Base-by-base conservation (phyloP, 2,888 invertebrate species). In the Alloplasta piceator region DNA sequence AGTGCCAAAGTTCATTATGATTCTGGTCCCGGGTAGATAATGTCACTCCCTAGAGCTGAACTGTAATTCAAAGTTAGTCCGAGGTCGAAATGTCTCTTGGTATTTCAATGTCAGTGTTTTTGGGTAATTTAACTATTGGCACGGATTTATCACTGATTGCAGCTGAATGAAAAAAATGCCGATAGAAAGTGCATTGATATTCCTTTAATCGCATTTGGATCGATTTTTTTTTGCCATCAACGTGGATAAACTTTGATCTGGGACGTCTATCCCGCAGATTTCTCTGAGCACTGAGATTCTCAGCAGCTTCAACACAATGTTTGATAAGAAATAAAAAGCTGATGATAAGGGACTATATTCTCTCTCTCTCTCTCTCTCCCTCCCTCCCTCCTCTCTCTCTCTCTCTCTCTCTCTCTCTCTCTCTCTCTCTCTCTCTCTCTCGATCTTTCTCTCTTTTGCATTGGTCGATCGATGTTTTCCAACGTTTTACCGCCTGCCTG, bases 401-500 rank as follows among this genome's bases (percentile, higher is more conserved):
- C 9, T 58, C 38, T 38, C 10, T 58, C 26, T 6, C 43, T 56
- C 38, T 71, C 70, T 61, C 14, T 12, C 48, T 58, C 38, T 38
- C 36, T 64, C 9, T 58, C 38, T 38, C 10, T 58, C 26, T 6
- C 43, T 56, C 70, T 61, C 14, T 12, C 48, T 58, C 38, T 38
- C 36, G 56, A n/a, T 58, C 38, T 38, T 10, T 58, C 26, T 6
- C 43, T 56, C 38, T 71, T 56, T 55, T 63, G 73, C 14, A 14
- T 48, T 73, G 66, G 61, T 56, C 63, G 50, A 74, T 63, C 60
- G 73, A 70, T 74, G 73, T 80, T 81, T 81, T 72, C 55, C 77
- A 73, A 70, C 68, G 46, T 73, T 46, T 58, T 56, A 66, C 79
- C 80, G 82, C 66, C 72, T 72, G 76, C 79, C 85, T 86, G 87